Base-by-base conservation (phyloP, 1,140 invertebrate species). In the Drosophila cardini region DNA sequence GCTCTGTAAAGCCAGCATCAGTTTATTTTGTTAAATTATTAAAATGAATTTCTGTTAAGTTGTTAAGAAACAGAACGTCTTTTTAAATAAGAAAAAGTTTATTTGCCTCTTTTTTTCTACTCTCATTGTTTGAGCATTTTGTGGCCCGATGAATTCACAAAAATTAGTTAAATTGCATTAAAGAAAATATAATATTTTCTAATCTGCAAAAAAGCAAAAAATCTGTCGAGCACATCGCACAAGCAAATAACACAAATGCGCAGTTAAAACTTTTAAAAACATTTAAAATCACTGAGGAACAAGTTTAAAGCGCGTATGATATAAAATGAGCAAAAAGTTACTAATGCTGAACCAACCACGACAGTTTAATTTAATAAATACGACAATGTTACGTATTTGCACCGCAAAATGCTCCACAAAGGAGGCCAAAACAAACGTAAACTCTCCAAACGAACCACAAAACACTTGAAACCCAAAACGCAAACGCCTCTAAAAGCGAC, bases 341-440 rank as follows among this genome's bases (percentile, higher is more conserved):
- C 43, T 13, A 21, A 46, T 64, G 57, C 45, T 48, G 56, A 68
- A 48, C 46, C 34, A 40, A n/a, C 65, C 62, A 18, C 30, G 52
- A 68, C 61, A 56, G 46, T 82, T 76, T 78, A 79, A 87, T 86
- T 87, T 87, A 86, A 86, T 86, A 86, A 71, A 81, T 69, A 63
- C 36, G 36, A 67, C 67, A 78, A 67, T 63, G 63, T 52, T 86
- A 64, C 36, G 42, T 81, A 81, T 76, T 64, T 76, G 64, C 75
- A 79, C 78, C 82, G 53, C 82, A 82, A 64, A 76, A 63, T 60
- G 62, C n/a, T 52, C 67, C 76, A 70, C 82, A 87, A 64, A 78
- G 50, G 71, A 61, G 71, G 40, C 64, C 64, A 82, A 57, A 79
- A 69, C 78, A 81, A 69, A 85, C 73, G 65, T 72, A 70, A 72